Evolutionary conservation across 2,113 vertebrate genomes (phyloP).

Genomic region (Megalops atlanticus): DNA sequence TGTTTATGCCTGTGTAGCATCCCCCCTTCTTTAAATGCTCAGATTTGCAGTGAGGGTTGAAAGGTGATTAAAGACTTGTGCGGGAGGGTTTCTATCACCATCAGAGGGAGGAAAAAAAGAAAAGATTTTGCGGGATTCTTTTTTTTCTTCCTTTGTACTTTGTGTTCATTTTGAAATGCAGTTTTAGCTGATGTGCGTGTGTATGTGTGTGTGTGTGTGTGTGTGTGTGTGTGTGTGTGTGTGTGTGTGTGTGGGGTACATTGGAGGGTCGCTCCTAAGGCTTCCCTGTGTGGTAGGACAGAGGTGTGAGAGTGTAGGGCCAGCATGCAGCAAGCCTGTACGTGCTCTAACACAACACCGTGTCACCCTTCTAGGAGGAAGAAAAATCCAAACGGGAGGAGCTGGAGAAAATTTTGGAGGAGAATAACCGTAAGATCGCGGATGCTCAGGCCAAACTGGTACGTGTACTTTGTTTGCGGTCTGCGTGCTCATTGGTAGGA

Average conservation of each 20-base stretch:
- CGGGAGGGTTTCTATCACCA: constrained; percentile 40
- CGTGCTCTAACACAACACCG: constrained; percentile 83
- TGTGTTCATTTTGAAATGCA: no score
- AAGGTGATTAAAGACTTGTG: constrained; percentile 48
- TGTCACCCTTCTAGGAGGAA: constrained; percentile 98
- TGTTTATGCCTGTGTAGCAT: constrained; percentile 53
- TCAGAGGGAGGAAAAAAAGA: constrained; percentile 38
- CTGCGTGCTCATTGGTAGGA: not conserved
- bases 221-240: constrained; percentile 36
- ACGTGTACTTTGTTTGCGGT: constrained; percentile 47
- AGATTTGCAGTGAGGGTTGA: constrained; percentile 24
- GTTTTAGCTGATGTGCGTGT: constrained; percentile 23
- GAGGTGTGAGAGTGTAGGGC: constrained; percentile 33
- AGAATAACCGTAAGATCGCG: constrained; percentile 99
- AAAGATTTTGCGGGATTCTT: constrained; percentile 29
- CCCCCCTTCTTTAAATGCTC: constrained; percentile 24
- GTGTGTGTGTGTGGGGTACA: not conserved
- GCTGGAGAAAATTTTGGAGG: constrained; percentile 98
- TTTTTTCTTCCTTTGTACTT: constrained; percentile 13
- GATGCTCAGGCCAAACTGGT: constrained; percentile 99
- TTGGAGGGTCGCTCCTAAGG: not conserved
- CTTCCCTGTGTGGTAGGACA: constrained; percentile 22
- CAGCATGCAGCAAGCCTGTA: constrained; percentile 40
- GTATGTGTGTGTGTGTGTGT: constrained; percentile 23
- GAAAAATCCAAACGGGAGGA: constrained; percentile 98